A percentile compares a stretch with the other conserved stretches of the same genome.
These are phyloP conservation scores for Poeciliopsis presidionis DNA, from an alignment of 2,797 vertebrate species.

Conservation along the genomic window DNA sequence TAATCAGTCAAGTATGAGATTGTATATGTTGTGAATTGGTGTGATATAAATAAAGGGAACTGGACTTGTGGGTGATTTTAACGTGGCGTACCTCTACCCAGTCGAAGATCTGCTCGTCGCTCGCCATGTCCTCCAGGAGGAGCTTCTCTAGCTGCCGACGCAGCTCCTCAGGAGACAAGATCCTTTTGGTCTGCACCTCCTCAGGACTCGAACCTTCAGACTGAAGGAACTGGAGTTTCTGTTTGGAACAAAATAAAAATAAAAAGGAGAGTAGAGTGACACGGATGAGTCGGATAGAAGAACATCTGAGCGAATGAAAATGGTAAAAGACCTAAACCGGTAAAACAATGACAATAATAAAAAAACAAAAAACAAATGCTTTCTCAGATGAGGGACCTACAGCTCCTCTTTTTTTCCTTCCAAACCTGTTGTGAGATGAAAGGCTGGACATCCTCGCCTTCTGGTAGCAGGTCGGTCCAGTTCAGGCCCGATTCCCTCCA, in stretches of 20 bases:
- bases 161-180: slow-evolving; percentile 86
- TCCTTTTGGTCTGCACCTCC: slow-evolving; percentile 45
- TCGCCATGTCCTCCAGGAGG: slow-evolving; percentile 92
- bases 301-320: background rate
- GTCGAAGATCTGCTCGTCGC: slow-evolving; percentile 97
- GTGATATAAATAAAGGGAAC: background rate
- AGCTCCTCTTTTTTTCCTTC: slow-evolving; percentile 1
- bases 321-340: too few species aligned
- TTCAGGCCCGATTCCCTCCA: slow-evolving; percentile 93
- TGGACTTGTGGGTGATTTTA: background rate
- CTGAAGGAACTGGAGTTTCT: slow-evolving; percentile 93
- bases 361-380: background rate
- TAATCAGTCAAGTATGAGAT: background rate
- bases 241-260: slow-evolving; percentile 44
- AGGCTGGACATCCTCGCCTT: slow-evolving; percentile 89
- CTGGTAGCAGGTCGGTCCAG: slow-evolving; percentile 90
- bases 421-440: slow-evolving; percentile 92
- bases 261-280: background rate
- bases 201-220: slow-evolving; percentile 60
- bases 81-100: slow-evolving; percentile 93
- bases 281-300: background rate
- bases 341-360: background rate
- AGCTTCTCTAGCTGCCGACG: slow-evolving; percentile 90
- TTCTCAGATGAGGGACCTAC: background rate
- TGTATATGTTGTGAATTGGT: background rate